Base-by-base conservation (phyloP, 2,888 invertebrate species). In the Cylindroiulus punctatus region DNA sequence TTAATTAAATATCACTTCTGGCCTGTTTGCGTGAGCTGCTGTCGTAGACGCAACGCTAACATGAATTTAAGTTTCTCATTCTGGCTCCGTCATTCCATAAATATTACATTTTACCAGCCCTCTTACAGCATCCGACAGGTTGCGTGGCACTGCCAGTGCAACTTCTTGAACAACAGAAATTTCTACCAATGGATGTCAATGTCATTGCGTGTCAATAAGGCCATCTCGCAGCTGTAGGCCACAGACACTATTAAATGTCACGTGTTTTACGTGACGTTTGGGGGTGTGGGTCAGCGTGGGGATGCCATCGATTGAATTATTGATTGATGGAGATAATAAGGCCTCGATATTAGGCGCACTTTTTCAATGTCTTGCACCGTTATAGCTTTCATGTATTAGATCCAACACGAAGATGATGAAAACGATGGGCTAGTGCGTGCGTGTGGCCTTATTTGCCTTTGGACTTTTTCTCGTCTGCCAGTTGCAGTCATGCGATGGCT, bases 171-270 rank as follows among this genome's bases (percentile, higher is more conserved):
- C 76, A 76, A 76, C 14, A 76, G 76, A 30, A 76, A 76, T 76
- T 30, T 76, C 12, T 8, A 30, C 14, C 76, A 30, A 76, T 76
- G 76, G 76, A 76, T 76, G 76, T 76, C 76, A 76, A 76, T 76
- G 76, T 76, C 76, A 30, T 10, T 30, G 76, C 76, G 76, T 76
- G 76, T 76, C 76, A 76, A 76, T 30, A 76, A 76, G 76, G 76
- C 30, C 30, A 76, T 76, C 30, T 76, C 76, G 76, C 30, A 3
- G 76, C 3, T 76, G 76, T 30, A 76, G 76, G 76, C 30, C 76
- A 76, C 12, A 12, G 30, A 17, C 14, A 14, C 76, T 30, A 30
- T 30, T 76, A 3, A 12, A 76, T 30, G 76, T 30, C 76, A 30
- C 26, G 76, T 30, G 76, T 30, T 14, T 76, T 30, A 14, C 76